These are phyloP conservation scores for Cuculus canorus DNA, from an alignment of 2,797 vertebrate species.

Conservation along the genomic window DNA sequence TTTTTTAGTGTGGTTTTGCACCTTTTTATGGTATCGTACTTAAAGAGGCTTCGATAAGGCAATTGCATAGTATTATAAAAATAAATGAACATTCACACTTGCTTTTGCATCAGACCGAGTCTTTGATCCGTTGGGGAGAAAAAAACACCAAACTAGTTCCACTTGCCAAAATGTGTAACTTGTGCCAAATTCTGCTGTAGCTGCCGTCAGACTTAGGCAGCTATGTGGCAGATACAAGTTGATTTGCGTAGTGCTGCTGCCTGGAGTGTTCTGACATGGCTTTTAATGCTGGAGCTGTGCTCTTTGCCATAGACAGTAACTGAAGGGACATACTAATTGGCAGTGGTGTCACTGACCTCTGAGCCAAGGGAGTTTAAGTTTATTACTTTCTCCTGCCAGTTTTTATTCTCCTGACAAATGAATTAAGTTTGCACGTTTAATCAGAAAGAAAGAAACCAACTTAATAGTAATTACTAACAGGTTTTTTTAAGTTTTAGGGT, in stretches of 20 bases:
- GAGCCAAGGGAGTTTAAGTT: not conserved
- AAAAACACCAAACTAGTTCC: not conserved
- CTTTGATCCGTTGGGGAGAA: not conserved
- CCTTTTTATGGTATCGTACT: not conserved
- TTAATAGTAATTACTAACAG: not conserved
- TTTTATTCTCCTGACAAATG: not conserved
- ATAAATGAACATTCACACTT: not conserved
- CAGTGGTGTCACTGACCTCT: not conserved
- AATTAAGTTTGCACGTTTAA: not conserved
- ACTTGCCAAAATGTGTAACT: not conserved
- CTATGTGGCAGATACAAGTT: not conserved
- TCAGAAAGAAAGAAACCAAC: not conserved
- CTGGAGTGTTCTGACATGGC: not conserved
- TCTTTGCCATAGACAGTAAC: not conserved
- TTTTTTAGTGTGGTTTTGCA: not conserved
- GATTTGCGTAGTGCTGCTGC: not conserved
- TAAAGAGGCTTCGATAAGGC: not conserved
- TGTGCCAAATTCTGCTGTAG: not conserved
- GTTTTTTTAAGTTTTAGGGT: not conserved
- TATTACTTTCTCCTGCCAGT: not conserved
- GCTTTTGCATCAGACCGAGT: not conserved
- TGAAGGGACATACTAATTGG: not conserved
- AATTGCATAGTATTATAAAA: not conserved
- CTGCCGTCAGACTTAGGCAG: not conserved
- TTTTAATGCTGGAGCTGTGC: not conserved